phyloP scores from a whole-genome alignment of 2,888 invertebrate species.

The Leptopilina syphax region DNA sequence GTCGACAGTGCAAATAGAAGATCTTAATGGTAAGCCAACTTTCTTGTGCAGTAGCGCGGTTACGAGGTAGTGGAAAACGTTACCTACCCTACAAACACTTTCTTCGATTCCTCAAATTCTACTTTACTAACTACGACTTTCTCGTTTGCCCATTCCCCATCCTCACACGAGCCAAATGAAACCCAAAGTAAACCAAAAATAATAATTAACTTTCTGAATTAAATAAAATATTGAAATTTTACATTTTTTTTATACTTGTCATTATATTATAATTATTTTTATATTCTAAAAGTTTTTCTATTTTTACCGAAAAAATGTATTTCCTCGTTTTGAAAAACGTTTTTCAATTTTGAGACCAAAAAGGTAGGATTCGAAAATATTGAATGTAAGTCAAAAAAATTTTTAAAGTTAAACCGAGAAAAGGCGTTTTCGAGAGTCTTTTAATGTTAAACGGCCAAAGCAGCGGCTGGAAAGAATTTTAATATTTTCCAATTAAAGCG shows the following conservation, averaged over 20 bases:
- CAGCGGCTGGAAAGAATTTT: conserved; percentile 30
- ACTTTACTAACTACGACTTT: conserved; percentile 21
- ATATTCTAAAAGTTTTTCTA: no score
- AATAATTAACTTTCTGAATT: not conserved
- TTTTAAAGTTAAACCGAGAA: not conserved
- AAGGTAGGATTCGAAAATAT: no score
- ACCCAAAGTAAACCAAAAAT: not conserved
- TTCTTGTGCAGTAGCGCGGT: conserved; percentile 55
- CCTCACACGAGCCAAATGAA: not conserved
- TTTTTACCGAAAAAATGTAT: no score
- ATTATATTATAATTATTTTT: no score
- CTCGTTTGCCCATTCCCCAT: not conserved
- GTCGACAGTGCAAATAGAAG: conserved; percentile 70
- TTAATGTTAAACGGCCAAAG: conserved; percentile 23
- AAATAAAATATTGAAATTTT: no score
- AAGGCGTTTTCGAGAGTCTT: conserved; percentile 11
- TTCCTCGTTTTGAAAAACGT: no score
- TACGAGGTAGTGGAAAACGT: not conserved
- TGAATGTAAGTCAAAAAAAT: not conserved
- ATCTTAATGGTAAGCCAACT: conserved; percentile 71
- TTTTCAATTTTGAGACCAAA: no score
- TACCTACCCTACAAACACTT: conserved; percentile 30
- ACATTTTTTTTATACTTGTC: no score
- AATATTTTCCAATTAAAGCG: conserved; percentile 33
- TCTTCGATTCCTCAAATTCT: conserved; percentile 32